Conservation (phyloP, 2,888 invertebrate species). For the Allolobophora icterica region DNA sequence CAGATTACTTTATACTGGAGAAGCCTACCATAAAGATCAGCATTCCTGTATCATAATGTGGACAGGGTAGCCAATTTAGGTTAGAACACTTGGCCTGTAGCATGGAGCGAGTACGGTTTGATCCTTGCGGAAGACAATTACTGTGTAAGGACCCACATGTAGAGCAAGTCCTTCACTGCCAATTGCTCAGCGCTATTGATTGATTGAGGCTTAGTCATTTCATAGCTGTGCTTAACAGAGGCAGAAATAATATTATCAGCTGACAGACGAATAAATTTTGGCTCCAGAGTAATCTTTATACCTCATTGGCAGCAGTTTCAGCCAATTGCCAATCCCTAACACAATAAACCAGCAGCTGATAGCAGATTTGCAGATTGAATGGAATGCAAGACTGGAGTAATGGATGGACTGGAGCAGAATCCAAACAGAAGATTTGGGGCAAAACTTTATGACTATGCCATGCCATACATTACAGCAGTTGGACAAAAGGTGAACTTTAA, state of each 20-base stretch:
- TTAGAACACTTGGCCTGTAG: too few species aligned
- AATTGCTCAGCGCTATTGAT: too few species aligned
- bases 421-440: not conserved
- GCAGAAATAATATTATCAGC: not conserved
- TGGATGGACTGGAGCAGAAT: not conserved
- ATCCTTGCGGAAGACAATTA: too few species aligned
- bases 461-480: not conserved
- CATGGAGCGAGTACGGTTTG: too few species aligned
- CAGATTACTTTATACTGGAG: too few species aligned
- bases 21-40: not conserved
- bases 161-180: too few species aligned
- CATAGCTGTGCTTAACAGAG: too few species aligned
- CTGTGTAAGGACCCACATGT: too few species aligned
- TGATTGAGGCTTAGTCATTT: too few species aligned
- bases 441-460: not conserved
- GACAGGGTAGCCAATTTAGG: too few species aligned
- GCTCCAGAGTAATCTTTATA: not conserved
- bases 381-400: too few species aligned
- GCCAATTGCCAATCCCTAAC: not conserved
- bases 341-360: not conserved
- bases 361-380: conserved; percentile 1
- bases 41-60: too few species aligned
- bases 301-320: not conserved
- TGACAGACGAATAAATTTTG: not conserved
- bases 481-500: not conserved